Percentiles rank a stretch among this genome's conserved stretches.
These are phyloP conservation scores for Rhagonycha lutea DNA, from an alignment of 2,888 invertebrate species.

Conservation along the genomic window DNA sequence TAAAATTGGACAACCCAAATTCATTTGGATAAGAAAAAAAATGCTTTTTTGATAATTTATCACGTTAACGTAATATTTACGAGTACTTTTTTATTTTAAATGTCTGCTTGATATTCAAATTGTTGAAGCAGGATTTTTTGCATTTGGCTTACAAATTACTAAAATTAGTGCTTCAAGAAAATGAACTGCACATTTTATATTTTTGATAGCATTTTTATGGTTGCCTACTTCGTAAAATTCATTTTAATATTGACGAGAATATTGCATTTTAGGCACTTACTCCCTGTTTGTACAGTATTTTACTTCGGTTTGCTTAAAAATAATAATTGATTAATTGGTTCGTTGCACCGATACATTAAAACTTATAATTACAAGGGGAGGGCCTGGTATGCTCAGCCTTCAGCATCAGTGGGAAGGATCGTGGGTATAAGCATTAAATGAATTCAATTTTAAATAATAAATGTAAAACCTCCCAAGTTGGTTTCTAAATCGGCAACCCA, in stretches of 20 bases:
- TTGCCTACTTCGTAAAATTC: neutral
- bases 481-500: no score
- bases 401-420: no score
- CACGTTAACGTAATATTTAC: neutral
- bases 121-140: neutral
- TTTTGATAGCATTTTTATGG: neutral
- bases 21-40: neutral
- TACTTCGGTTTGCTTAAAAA: neutral
- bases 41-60: neutral
- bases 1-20: neutral
- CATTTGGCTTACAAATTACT: neutral
- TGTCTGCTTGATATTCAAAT: slow-evolving; percentile 2
- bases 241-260: neutral
- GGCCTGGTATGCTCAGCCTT: no score
- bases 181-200: neutral
- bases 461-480: no score
- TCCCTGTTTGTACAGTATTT: neutral
- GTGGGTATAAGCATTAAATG: no score
- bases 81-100: neutral
- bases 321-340: neutral
- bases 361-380: no score
- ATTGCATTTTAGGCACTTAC: neutral
- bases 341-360: no score
- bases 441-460: no score
- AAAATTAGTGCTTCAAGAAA: neutral